Percentiles rank a stretch among this genome's conserved stretches.
Evolutionary conservation across 2,113 vertebrate species (phyloP).

Genomic region (Bos javanicus): DNA sequence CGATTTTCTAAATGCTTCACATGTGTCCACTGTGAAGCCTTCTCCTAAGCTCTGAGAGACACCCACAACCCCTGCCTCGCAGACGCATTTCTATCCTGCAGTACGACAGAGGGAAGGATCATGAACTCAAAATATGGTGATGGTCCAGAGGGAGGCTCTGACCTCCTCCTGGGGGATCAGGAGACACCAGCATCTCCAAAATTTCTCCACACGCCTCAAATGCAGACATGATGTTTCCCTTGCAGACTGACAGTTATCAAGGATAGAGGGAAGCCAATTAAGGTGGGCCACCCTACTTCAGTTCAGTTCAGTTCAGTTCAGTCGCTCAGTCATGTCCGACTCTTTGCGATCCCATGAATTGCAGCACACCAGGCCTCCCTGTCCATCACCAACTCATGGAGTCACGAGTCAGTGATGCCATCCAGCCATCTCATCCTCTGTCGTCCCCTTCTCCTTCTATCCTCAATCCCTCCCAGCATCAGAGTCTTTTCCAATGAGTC

Average conservation of each 20-base stretch:
- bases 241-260: background rate
- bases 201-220: background rate
- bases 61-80: accelerated
- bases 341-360: background rate
- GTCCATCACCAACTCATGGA: background rate
- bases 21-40: no score
- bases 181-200: background rate
- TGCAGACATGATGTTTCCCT: background rate
- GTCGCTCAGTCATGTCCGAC: background rate
- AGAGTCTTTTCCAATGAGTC: background rate
- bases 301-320: background rate
- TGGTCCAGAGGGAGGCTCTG: background rate
- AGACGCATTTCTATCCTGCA: background rate
- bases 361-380: background rate
- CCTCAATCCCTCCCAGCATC: background rate
- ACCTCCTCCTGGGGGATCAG: background rate
- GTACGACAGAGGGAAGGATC: background rate
- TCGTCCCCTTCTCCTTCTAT: background rate
- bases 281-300: background rate
- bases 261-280: background rate
- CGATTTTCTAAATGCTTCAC: background rate
- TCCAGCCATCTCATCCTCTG: background rate
- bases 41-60: background rate
- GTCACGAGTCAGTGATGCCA: background rate
- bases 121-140: background rate